A percentile compares a stretch with the other conserved stretches of the same genome.
Evolutionary conservation across 1,140 invertebrate species (phyloP).

Genomic region (Hirudo medicinalis): DNA sequence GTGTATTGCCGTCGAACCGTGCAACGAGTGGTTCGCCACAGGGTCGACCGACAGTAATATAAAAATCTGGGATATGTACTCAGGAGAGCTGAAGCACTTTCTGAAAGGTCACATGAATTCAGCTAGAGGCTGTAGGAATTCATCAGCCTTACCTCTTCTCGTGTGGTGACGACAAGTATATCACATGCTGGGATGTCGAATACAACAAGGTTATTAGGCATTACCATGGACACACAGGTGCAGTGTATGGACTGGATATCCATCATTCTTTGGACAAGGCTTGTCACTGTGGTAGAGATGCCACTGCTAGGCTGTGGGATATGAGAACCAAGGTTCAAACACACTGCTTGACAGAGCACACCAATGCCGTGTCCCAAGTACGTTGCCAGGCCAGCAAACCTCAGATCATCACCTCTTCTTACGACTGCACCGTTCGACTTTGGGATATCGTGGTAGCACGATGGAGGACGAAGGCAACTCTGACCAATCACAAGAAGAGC

Average conservation of each 20-base stretch:
- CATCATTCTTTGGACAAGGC: constrained; percentile 94
- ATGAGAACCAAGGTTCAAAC: constrained; percentile 97
- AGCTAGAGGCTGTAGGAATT: constrained; percentile 82
- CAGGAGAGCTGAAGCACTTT: constrained; percentile 85
- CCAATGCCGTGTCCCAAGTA: constrained; percentile 91
- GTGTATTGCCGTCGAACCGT: constrained; percentile 90
- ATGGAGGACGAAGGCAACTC: constrained; percentile 79
- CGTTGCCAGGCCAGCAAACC: constrained; percentile 82
- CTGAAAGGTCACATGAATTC: constrained; percentile 95
- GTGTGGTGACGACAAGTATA: constrained; percentile 95
- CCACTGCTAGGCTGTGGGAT: constrained; percentile 85
- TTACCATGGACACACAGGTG: constrained; percentile 96
- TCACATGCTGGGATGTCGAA: constrained; percentile 99
- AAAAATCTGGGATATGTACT: constrained; percentile 98
- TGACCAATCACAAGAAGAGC: constrained; percentile 99
- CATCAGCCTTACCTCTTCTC: constrained; percentile 96
- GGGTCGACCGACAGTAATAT: constrained; percentile 94
- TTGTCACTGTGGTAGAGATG: constrained; percentile 91
- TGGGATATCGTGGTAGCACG: constrained; percentile 96
- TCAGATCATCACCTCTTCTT: constrained; percentile 60
- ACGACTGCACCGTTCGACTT: constrained; percentile 64
- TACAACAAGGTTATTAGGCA: constrained; percentile 97
- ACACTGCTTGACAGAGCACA: constrained; percentile 88
- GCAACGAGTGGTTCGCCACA: constrained; percentile 85
- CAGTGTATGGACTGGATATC: constrained; percentile 80